These are phyloP conservation scores for Thecocarcelia acutangulata DNA, from an alignment of 2,888 invertebrate species.

Conservation along the genomic window DNA sequence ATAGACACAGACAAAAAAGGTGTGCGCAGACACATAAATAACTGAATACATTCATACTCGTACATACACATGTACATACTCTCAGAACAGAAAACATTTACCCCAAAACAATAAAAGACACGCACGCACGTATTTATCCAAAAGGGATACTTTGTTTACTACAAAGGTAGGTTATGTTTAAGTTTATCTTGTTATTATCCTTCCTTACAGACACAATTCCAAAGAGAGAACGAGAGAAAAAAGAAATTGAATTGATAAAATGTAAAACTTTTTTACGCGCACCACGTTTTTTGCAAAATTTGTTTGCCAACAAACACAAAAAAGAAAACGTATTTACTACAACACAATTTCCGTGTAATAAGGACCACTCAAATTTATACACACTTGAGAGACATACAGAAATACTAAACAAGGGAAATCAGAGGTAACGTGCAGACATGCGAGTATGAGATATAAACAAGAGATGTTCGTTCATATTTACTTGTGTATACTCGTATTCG, in stretches of 20 bases:
- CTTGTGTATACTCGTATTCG: not conserved
- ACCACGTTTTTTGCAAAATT: conserved; percentile 56
- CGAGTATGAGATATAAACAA: no score
- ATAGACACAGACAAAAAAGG: conserved; percentile 61
- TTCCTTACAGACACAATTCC: conserved; percentile 18
- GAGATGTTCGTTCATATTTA: no score
- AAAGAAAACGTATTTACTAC: conserved; percentile 57
- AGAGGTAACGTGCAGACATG: not conserved
- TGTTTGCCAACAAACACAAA: conserved; percentile 41
- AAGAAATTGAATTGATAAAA: conserved; percentile 14
- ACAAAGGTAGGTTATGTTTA: conserved; percentile 76
- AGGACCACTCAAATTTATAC: conserved; percentile 45
- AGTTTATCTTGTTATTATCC: conserved; percentile 66
- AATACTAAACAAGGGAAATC: not conserved
- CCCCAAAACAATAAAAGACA: conserved; percentile 28
- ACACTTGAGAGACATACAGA: conserved; percentile 16
- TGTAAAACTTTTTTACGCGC: conserved; percentile 58
- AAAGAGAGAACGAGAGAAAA: conserved; percentile 41
- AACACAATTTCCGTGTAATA: conserved; percentile 52
- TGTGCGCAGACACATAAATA: conserved; percentile 61
- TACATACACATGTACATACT: no score
- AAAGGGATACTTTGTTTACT: conserved; percentile 74
- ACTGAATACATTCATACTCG: conserved; percentile 41
- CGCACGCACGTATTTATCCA: not conserved
- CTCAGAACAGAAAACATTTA: conserved; percentile 34